These are phyloP conservation scores for Pyrocoelia pectoralis DNA, from an alignment of 2,888 invertebrate species.

Conservation along the genomic window DNA sequence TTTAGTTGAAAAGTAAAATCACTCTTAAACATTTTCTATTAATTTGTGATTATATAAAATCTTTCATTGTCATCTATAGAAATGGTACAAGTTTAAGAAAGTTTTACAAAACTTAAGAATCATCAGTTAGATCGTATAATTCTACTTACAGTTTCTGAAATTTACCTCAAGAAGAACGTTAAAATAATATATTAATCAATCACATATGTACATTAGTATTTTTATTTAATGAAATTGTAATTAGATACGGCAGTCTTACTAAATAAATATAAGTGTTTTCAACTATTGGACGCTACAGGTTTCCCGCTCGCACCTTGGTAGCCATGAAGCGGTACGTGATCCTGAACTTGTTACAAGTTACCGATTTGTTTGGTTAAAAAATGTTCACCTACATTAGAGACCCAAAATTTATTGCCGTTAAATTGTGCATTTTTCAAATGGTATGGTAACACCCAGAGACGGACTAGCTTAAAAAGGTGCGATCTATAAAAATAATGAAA, in stretches of 20 bases:
- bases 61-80: too few species aligned
- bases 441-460: background rate
- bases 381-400: conserved; percentile 9
- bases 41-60: too few species aligned
- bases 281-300: background rate
- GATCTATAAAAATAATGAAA: background rate
- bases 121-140: too few species aligned
- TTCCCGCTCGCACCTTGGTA: conserved; percentile 12
- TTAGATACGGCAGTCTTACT: background rate
- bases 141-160: too few species aligned
- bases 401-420: conserved; percentile 5
- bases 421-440: conserved; percentile 2
- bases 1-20: too few species aligned
- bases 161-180: too few species aligned
- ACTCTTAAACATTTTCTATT: too few species aligned
- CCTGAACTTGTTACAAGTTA: background rate
- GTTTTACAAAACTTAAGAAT: too few species aligned
- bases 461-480: background rate
- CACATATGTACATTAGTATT: background rate
- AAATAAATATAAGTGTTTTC: background rate
- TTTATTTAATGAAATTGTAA: background rate
- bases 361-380: conserved; percentile 11
- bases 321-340: background rate
- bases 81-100: too few species aligned
- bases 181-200: too few species aligned